Conservation (phyloP, 1,140 invertebrate genomes). For the Trachymyrmex septentrionalis region DNA sequence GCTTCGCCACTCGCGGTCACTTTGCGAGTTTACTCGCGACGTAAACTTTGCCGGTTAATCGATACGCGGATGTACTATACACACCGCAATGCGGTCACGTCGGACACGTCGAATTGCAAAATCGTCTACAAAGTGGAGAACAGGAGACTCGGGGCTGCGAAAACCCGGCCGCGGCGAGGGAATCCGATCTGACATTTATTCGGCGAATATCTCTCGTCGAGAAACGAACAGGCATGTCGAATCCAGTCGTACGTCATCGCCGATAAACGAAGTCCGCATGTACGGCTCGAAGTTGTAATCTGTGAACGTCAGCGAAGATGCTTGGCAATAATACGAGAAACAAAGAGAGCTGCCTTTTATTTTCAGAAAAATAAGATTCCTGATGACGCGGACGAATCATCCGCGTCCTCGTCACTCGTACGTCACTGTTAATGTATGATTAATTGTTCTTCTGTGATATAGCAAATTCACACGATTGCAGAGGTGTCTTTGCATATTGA, state of each 20-base stretch:
- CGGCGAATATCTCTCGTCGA: neutral
- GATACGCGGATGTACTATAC: constrained; percentile 28
- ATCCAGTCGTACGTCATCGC: neutral
- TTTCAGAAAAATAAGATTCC: neutral
- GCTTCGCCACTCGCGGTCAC: neutral
- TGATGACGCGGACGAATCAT: neutral
- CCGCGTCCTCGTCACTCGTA: too few species aligned
- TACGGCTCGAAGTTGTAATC: neutral
- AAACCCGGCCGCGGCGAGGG: too few species aligned
- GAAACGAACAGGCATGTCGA: neutral
- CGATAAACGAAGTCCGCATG: neutral
- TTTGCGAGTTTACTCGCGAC: neutral
- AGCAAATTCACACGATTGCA: neutral
- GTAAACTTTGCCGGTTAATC: constrained; percentile 32
- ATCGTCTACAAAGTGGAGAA: constrained; percentile 1
- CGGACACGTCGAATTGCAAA: neutral
- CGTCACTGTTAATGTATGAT: neutral
- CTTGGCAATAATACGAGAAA: neutral
- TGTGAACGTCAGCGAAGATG: constrained; percentile 1
- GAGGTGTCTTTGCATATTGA: neutral
- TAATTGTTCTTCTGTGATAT: neutral
- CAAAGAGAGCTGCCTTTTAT: neutral
- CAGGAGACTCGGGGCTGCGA: neutral
- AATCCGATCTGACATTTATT: neutral
- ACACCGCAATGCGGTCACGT: constrained; percentile 56